phyloP scores from a whole-genome alignment of 92 coral and sea anemone species.

The Palythoa caribaeorum region DNA sequence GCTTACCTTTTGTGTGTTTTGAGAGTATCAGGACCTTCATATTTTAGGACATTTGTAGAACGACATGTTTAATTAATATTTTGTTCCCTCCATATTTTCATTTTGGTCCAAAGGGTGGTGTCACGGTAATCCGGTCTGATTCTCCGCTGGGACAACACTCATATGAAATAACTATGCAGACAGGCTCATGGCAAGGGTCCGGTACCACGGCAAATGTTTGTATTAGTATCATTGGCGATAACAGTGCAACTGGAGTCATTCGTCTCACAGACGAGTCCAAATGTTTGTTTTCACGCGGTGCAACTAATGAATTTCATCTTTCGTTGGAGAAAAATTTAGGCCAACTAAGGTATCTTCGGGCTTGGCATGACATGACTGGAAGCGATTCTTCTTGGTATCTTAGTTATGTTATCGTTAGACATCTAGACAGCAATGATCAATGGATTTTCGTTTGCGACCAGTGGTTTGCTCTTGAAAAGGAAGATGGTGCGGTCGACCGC shows the following conservation, averaged over 20 bases:
- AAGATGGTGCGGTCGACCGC: slow-evolving; percentile 75
- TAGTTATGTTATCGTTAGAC: slow-evolving; percentile 62
- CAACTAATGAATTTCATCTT: slow-evolving; percentile 64
- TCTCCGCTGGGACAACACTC: slow-evolving; percentile 31
- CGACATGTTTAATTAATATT: too few relatives aligned
- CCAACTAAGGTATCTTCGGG: slow-evolving; percentile 54
- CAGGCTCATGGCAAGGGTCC: slow-evolving; percentile 67
- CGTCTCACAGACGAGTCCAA: slow-evolving; percentile 58
- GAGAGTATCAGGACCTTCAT: too few relatives aligned
- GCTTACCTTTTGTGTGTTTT: too few relatives aligned
- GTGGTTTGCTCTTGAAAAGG: slow-evolving; percentile 84
- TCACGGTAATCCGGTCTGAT: slow-evolving; percentile 36
- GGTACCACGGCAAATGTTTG: slow-evolving; percentile 71
- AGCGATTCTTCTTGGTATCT: slow-evolving; percentile 68
- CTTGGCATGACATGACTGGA: slow-evolving; percentile 73
- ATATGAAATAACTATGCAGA: slow-evolving; percentile 57
- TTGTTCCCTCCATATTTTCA: background rate
- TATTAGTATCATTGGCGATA: slow-evolving; percentile 55
- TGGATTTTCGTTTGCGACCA: slow-evolving; percentile 73
- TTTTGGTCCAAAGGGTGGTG: slow-evolving; percentile 53
- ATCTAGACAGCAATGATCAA: slow-evolving; percentile 47
- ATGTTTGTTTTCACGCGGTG: slow-evolving; percentile 71
- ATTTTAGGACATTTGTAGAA: too few relatives aligned
- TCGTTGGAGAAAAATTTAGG: slow-evolving; percentile 62
- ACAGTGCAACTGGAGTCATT: slow-evolving; percentile 55